phyloP scores from a whole-genome alignment of 2,888 invertebrate species.

The Macrosoma leucophasiata region DNA sequence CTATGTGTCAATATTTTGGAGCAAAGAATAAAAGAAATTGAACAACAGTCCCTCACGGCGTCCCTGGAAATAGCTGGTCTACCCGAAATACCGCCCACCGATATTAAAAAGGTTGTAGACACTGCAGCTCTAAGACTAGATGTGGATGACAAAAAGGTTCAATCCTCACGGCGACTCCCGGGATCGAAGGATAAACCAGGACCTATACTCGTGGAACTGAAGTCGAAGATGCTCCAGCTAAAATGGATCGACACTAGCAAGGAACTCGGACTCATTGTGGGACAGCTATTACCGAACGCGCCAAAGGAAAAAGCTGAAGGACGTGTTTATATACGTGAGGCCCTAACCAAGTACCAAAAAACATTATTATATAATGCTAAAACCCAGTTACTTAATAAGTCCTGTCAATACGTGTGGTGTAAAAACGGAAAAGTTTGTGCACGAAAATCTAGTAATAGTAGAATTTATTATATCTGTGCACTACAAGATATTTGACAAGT shows the following conservation, averaged over 20 bases:
- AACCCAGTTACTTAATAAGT: constrained; percentile 12
- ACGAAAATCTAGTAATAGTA: constrained; percentile 17
- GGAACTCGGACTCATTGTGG: constrained; percentile 15
- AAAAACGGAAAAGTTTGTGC: constrained; percentile 21
- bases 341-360: constrained; percentile 20
- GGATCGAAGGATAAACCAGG: constrained; percentile 7
- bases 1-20: constrained; percentile 19
- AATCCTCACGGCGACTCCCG: constrained; percentile 11
- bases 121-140: constrained; percentile 20
- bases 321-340: constrained; percentile 21
- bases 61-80: constrained; percentile 18
- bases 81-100: constrained; percentile 10
- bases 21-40: constrained; percentile 15
- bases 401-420: constrained; percentile 22
- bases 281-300: constrained; percentile 12
- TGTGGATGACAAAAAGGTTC: constrained; percentile 9
- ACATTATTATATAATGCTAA: constrained; percentile 20
- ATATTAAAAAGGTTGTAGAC: constrained; percentile 11
- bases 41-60: constrained; percentile 18
- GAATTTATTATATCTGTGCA: constrained; percentile 11
- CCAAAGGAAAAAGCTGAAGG: constrained; percentile 15
- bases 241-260: constrained; percentile 22
- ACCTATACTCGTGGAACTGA: constrained; percentile 14
- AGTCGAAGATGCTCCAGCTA: constrained; percentile 10
- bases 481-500: not conserved